Evolutionary conservation across 2,888 invertebrate genomes (phyloP), one percentile per base, ranked within the genome.

Genomic region (Epsilonema sp.): DNA sequence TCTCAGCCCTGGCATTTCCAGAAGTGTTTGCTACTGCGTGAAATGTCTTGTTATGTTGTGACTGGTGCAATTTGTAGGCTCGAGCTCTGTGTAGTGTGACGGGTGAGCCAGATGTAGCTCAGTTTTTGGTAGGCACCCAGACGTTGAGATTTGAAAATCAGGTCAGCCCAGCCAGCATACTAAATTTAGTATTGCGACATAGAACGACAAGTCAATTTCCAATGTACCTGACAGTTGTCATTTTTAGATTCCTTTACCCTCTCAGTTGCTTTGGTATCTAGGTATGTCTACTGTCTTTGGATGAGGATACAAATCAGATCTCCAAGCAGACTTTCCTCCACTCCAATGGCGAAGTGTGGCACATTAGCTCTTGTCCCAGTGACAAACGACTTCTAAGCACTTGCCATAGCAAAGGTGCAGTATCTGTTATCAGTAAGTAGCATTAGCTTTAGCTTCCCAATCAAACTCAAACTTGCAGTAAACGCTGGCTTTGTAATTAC

Each of bases 51-150:
- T n/a, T n/a, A n/a, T n/a, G n/a, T n/a, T n/a, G n/a, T n/a, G n/a
- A n/a, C n/a, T n/a, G n/a, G n/a, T n/a, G n/a, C n/a, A n/a, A n/a
- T n/a, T n/a, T n/a, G n/a, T n/a, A n/a, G 25, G 36, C 45, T 36
- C 36, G 49, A 16, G 13, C 26, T 13, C 40, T 49, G n/a, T 36
- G 42, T 5, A 4, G 42, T 2, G 19, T 46, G 22, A 37, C 40
- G 5, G 55, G 51, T 1, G 55, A 54, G 21, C 54, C 78, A 45
- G 89, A 90, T 64, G 79, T 80, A 44, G 78, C 89, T 13, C 73
- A 83, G 52, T 97, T 94, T 67, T 72, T 92, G 46, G 85, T 92
- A 44, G 97, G 92, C 22, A 97, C 94, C 0, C 90, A 92, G 65
- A 89, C 89, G 1, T 69, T 94, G 26, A 82, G 85, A 63, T 75